Conservation (phyloP, 2,113 vertebrate species). For the Labrus mixtus region DNA sequence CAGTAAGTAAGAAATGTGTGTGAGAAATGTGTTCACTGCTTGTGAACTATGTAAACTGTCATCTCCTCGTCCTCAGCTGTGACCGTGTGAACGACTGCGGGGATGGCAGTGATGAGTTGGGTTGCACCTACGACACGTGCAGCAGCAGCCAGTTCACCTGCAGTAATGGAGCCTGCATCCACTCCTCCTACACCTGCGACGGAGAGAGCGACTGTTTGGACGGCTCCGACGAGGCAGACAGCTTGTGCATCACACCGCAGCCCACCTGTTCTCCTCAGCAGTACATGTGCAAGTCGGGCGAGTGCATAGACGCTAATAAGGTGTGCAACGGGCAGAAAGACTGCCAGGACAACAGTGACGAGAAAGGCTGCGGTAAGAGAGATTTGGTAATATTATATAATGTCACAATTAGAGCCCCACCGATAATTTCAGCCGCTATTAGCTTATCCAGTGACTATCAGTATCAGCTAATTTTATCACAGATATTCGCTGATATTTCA, state of each 20-base stretch:
- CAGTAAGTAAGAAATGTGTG: conserved; percentile 59
- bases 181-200: conserved; percentile 63
- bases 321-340: conserved; percentile 92
- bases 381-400: not conserved
- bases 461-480: too few species aligned
- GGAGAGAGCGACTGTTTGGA: conserved; percentile 78
- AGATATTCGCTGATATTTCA: too few species aligned
- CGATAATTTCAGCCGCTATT: too few species aligned
- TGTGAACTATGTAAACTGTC: not conserved
- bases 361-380: conserved; percentile 93
- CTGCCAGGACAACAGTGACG: conserved; percentile 93
- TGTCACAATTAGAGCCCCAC: not conserved
- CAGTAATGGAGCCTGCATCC: conserved; percentile 76
- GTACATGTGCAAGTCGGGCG: conserved; percentile 91
- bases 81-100: conserved; percentile 81
- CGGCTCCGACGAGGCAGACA: conserved; percentile 76
- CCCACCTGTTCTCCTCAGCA: conserved; percentile 87
- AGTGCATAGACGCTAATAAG: conserved; percentile 88
- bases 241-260: conserved; percentile 66
- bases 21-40: not conserved
- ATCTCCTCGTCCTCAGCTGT: conserved; percentile 61
- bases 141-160: conserved; percentile 78
- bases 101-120: conserved; percentile 91
- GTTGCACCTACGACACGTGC: conserved; percentile 83
- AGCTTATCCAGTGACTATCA: too few species aligned